These are phyloP conservation scores for Botia kubotai DNA, from an alignment of 2,797 vertebrate species.

Conservation along the genomic window DNA sequence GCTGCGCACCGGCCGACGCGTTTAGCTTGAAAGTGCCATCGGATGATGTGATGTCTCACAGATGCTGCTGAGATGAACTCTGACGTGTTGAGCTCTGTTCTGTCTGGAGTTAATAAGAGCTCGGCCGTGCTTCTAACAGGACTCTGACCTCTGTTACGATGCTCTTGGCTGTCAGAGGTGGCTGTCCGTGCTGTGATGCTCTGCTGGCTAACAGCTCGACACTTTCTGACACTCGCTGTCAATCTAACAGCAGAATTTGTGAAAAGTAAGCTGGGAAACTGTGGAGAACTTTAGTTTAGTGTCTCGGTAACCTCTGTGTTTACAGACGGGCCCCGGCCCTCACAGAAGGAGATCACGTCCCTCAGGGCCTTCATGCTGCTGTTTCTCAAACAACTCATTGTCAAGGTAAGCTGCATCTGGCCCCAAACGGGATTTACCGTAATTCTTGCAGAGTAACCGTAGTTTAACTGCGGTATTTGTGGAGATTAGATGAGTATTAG, in stretches of 20 bases:
- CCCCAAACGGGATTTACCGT: not conserved
- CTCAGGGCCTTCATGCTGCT: conserved; percentile 92
- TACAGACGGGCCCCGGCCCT: conserved; percentile 91
- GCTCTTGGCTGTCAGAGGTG: not conserved
- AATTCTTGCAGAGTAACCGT: not conserved
- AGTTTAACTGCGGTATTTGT: not conserved
- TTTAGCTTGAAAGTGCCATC: not conserved
- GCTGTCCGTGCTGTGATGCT: not conserved
- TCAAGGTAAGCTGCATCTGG: conserved; percentile 84
- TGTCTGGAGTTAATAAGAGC: not conserved
- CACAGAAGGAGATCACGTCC: conserved; percentile 91
- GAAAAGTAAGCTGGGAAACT: not conserved
- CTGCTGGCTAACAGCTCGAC: not conserved
- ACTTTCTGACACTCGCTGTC: not conserved
- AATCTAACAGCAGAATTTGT: not conserved
- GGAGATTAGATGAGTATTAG: no score
- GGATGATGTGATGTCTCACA: not conserved
- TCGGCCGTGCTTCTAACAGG: not conserved
- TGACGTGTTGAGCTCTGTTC: not conserved
- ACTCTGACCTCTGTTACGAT: conserved; percentile 6
- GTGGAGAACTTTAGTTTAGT: not conserved
- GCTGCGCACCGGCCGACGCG: not conserved
- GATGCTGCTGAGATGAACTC: conserved; percentile 6
- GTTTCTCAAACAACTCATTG: conserved; percentile 95
- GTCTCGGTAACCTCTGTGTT: conserved; percentile 18